Conservation (phyloP, 2,113 vertebrate genomes). For the Pluvianellus socialis region DNA sequence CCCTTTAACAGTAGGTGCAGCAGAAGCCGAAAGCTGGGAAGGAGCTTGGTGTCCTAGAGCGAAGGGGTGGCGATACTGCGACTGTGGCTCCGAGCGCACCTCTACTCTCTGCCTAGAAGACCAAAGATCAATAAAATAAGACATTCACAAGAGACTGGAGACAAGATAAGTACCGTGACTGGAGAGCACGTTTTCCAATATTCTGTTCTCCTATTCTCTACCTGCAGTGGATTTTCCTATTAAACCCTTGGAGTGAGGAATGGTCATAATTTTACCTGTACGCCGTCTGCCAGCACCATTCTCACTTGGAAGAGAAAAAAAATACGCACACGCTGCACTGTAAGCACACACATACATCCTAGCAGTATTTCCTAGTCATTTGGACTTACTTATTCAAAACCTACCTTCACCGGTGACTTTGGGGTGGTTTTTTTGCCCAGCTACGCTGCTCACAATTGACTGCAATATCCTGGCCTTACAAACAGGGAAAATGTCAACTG, state of each 20-base stretch:
- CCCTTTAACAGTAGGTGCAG: not conserved
- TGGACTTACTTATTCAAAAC: not conserved
- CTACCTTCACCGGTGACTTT: not conserved
- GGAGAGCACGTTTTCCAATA: not conserved
- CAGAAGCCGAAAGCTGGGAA: not conserved
- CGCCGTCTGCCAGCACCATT: not conserved
- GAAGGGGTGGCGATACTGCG: not conserved
- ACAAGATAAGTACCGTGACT: not conserved
- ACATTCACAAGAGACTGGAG: not conserved
- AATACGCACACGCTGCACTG: not conserved
- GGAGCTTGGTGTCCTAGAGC: not conserved
- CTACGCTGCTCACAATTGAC: not conserved
- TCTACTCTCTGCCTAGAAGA: not conserved
- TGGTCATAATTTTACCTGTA: not conserved
- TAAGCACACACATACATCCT: not conserved
- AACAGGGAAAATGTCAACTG: not conserved
- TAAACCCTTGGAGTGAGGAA: not conserved
- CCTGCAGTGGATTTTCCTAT: not conserved
- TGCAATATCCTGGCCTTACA: not conserved
- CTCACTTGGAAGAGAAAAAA: not conserved
- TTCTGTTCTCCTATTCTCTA: not conserved
- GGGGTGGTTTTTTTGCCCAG: accelerated
- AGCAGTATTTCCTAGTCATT: not conserved
- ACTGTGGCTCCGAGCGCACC: not conserved
- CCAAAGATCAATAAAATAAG: not conserved